Conservation (phyloP, 2,113 vertebrate species). For the Anarrhichthys ocellatus region DNA sequence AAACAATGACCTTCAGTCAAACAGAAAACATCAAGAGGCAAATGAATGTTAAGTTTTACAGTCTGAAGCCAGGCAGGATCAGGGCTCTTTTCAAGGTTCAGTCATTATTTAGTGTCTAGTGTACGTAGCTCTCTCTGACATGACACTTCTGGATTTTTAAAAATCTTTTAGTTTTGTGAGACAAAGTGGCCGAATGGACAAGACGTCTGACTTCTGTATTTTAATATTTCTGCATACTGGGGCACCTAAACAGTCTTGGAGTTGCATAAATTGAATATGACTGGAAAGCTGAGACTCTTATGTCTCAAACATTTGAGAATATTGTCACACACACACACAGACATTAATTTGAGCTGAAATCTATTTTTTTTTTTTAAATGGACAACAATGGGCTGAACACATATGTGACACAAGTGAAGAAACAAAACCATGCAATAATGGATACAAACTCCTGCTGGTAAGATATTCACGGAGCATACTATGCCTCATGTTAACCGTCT, state of each 20-base stretch:
- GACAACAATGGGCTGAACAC: neutral
- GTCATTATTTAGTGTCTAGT: neutral
- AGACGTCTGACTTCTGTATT: too few species aligned
- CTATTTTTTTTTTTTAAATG: neutral
- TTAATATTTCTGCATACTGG: too few species aligned
- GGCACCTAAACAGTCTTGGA: too few species aligned
- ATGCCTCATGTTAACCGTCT: conserved; percentile 12
- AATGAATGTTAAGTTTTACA: neutral
- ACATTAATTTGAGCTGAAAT: neutral
- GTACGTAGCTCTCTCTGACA: neutral
- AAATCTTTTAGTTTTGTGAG: too few species aligned
- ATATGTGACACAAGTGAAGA: neutral
- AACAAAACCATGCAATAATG: neutral
- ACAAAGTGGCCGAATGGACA: neutral
- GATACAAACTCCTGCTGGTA: conserved; percentile 30
- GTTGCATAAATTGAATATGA: too few species aligned
- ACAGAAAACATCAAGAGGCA: conserved; percentile 8
- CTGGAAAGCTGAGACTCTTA: too few species aligned
- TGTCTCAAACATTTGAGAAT: neutral
- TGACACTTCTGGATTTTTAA: neutral
- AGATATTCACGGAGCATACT: neutral
- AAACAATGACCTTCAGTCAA: conserved; percentile 28
- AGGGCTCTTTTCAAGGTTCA: conserved; percentile 5
- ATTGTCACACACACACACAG: neutral
- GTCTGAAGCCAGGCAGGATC: neutral